A percentile compares a stretch with the other conserved stretches of the same genome.
phyloP scores from a whole-genome alignment of 2,888 invertebrate species.

The Drosophila kambysellisi region DNA sequence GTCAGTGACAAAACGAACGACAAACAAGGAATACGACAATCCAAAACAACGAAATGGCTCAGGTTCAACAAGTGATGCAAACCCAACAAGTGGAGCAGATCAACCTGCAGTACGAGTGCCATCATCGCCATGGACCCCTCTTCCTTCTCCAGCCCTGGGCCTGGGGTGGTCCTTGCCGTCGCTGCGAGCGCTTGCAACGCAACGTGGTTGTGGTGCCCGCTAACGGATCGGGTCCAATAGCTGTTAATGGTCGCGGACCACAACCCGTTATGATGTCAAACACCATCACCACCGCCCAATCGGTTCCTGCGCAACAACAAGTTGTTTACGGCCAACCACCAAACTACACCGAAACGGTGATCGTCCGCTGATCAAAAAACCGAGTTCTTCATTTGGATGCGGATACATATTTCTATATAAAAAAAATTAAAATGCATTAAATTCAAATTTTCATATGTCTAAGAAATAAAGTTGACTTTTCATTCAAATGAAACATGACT shows the following conservation, averaged over 20 bases:
- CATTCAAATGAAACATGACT: neutral
- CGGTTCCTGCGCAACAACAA: neutral
- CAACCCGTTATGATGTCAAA: neutral
- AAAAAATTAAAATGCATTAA: neutral
- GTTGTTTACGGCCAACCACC: neutral
- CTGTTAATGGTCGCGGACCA: neutral
- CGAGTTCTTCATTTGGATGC: neutral
- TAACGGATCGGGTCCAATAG: neutral
- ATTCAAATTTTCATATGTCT: neutral
- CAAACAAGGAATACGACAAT: constrained; percentile 4
- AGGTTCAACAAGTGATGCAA: constrained; percentile 46
- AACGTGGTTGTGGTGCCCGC: constrained; percentile 57
- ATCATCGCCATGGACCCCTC: constrained; percentile 62
- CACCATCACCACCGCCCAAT: neutral
- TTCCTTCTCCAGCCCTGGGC: constrained; percentile 51
- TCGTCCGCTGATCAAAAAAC: neutral
- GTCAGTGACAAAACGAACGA: constrained; percentile 41
- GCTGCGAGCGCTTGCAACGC: constrained; percentile 65
- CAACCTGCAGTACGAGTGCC: constrained; percentile 66
- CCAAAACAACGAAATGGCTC: constrained; percentile 41
- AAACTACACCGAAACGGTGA: neutral
- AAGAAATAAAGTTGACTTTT: neutral
- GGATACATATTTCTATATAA: neutral
- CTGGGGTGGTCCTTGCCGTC: constrained; percentile 68
- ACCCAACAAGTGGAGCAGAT: constrained; percentile 56